Conservation (phyloP, 92 coral and sea anemone species). For the Parazoanthus atlanticus region DNA sequence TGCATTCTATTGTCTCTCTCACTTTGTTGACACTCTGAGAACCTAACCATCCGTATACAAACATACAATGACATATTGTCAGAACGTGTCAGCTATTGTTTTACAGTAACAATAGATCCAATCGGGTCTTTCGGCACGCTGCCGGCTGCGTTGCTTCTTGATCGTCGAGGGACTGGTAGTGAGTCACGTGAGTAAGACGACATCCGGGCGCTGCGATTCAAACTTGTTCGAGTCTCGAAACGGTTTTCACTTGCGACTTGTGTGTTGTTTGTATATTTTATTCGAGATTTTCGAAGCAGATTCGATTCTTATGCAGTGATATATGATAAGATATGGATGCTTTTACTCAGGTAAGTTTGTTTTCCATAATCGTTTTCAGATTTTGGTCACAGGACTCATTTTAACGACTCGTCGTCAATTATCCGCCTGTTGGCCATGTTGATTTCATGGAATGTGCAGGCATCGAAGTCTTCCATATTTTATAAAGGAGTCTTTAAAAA, state of each 20-base stretch:
- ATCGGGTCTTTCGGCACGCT: not conserved
- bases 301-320: conserved; percentile 16
- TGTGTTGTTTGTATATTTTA: not conserved
- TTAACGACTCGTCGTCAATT: not conserved
- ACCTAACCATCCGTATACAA: too few relatives aligned
- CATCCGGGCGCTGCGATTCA: conserved; percentile 75
- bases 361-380: not conserved
- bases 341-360: conserved; percentile 33
- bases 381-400: not conserved
- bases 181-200: conserved; percentile 66
- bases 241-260: conserved; percentile 66
- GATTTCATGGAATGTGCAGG: not conserved
- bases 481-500: too few relatives aligned
- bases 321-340: conserved; percentile 26
- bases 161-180: conserved; percentile 18
- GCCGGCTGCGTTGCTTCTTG: not conserved
- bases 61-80: too few relatives aligned
- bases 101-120: too few relatives aligned
- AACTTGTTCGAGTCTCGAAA: conserved; percentile 61
- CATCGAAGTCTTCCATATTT: too few relatives aligned
- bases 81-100: too few relatives aligned
- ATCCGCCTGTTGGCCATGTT: not conserved
- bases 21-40: not conserved
- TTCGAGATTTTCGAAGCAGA: conserved; percentile 14
- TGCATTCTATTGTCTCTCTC: too few relatives aligned